Percentiles rank a stretch among this genome's conserved stretches.
These are phyloP conservation scores for Turritopsis dohrnii DNA, from an alignment of 30 jellyfish, hydroid and myxozoan genomes.

Conservation along the genomic window DNA sequence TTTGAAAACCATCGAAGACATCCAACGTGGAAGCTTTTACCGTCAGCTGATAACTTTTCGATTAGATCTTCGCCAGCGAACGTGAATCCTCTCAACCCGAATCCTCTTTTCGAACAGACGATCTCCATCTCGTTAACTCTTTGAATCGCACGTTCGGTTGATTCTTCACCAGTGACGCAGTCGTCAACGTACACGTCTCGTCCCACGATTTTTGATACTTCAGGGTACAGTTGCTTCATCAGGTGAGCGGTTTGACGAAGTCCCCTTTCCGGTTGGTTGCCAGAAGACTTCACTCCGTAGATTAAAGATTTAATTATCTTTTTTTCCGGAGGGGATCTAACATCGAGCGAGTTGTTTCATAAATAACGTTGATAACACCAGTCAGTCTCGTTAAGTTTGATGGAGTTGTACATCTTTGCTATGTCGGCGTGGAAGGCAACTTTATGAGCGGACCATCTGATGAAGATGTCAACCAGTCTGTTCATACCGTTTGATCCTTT, in stretches of 20 bases:
- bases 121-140: background rate
- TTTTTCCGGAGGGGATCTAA: background rate
- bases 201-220: background rate
- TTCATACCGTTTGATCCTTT: constrained; percentile 8
- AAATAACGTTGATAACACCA: constrained; percentile 4
- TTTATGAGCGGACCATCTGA: background rate
- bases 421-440: background rate
- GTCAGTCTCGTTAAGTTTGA: background rate
- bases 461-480: constrained; percentile 6
- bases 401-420: constrained; percentile 8
- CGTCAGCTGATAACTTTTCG: background rate
- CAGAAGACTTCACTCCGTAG: background rate
- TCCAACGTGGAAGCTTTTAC: background rate
- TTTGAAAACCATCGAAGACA: background rate
- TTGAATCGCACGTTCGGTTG: background rate
- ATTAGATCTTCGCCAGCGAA: background rate
- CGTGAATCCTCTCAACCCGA: constrained; percentile 4
- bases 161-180: background rate
- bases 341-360: background rate
- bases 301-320: background rate
- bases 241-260: background rate
- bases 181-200: constrained; percentile 1
- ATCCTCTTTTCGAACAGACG: constrained; percentile 2
- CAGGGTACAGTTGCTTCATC: background rate
- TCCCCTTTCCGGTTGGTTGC: background rate